Conservation (phyloP, 2,888 invertebrate genomes). For the Alviniconcha strummeri region DNA sequence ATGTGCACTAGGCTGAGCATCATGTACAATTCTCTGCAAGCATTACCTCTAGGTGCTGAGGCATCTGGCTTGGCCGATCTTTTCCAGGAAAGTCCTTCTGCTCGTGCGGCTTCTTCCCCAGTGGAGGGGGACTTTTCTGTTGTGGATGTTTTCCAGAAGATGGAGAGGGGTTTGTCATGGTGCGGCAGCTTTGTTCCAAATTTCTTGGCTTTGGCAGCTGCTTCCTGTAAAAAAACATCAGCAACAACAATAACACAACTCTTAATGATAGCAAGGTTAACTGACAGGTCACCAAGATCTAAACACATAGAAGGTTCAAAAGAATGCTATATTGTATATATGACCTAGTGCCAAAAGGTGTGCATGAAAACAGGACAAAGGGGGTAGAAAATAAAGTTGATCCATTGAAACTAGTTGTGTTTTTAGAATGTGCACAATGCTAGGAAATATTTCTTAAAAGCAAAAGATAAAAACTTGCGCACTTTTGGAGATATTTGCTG, state of each 20-base stretch:
- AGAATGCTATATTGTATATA: not conserved
- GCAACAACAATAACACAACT: not conserved
- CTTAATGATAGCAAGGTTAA: not conserved
- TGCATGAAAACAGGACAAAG: too few species aligned
- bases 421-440: too few species aligned
- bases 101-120: constrained; percentile 3
- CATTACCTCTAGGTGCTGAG: too few species aligned
- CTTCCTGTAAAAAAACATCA: constrained; percentile 32
- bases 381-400: too few species aligned
- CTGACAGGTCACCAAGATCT: not conserved
- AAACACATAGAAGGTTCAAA: not conserved
- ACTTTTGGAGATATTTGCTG: too few species aligned
- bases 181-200: constrained; percentile 63
- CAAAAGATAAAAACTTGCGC: too few species aligned
- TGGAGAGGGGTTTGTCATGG: constrained; percentile 52
- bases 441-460: too few species aligned
- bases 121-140: constrained; percentile 28
- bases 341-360: not conserved
- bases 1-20: not conserved
- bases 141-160: constrained; percentile 54
- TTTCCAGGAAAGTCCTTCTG: not conserved
- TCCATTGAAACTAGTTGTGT: too few species aligned
- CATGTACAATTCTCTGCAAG: not conserved
- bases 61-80: not conserved
- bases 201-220: constrained; percentile 61